Evolutionary conservation across 1,140 invertebrate species (phyloP).

Genomic region (Hylaeus volcanicus): DNA sequence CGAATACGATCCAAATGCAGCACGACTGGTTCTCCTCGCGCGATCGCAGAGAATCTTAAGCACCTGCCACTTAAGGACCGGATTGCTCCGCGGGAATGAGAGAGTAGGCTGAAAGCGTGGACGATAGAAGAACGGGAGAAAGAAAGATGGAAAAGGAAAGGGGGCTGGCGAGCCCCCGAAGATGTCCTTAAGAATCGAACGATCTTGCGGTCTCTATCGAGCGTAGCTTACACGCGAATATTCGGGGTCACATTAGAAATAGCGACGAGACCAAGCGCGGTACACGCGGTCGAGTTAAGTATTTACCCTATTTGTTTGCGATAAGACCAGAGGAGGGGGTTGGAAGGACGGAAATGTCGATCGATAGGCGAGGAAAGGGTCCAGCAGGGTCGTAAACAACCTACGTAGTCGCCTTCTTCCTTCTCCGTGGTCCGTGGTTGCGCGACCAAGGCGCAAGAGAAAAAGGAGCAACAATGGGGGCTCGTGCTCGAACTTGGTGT

Average conservation of each 20-base stretch:
- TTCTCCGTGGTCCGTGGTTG: background rate
- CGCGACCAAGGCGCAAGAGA: background rate
- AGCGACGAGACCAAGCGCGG: background rate
- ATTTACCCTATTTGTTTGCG: background rate
- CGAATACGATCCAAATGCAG: conserved; percentile 69
- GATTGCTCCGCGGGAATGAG: conserved; percentile 63
- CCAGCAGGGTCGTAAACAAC: background rate
- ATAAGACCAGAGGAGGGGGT: no score
- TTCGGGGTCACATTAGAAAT: background rate
- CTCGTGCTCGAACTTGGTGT: conserved; percentile 50
- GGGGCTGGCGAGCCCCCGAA: background rate
- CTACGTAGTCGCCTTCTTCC: background rate
- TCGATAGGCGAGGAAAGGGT: background rate
- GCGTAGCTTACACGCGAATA: conserved; percentile 20
- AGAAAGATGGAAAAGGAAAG: conserved; percentile 22
- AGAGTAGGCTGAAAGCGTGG: conserved; percentile 32
- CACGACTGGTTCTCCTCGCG: conserved; percentile 69
- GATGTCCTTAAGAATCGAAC: conserved; percentile 60
- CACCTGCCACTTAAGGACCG: conserved; percentile 72
- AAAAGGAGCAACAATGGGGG: conserved; percentile 56
- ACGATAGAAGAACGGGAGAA: conserved; percentile 29
- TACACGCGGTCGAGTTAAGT: no score
- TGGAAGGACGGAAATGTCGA: conserved; percentile 14
- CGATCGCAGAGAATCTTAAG: conserved; percentile 70
- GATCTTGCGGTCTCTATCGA: conserved; percentile 48